Base-by-base conservation (phyloP, 2,888 invertebrate genomes). In the Hirtodrosophila trivittata region DNA sequence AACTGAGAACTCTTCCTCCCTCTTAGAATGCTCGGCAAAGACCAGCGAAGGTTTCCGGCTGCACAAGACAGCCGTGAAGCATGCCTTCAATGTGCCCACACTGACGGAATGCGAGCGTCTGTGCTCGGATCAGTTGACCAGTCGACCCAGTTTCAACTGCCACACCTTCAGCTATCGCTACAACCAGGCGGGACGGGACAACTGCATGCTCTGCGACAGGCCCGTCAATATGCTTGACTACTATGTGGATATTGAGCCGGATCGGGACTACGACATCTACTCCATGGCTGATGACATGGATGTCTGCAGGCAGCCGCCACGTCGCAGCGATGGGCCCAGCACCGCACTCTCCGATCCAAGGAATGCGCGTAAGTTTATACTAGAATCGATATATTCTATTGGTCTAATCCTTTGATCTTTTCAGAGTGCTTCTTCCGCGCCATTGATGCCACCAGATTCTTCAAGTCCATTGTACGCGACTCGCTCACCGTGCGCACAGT, bases 371-470 rank as follows among this genome's bases (percentile, higher is more conserved):
- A 77, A 85, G 89, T 55, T 21, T 25, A 1, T 10, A 39, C 4
- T 7, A 13, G 12, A 2, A 1, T 9, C 12, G n/a, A 8, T 5
- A 25, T 52, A 16, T 41, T 5, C 5, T 7, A n/a, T 14, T 28
- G 2, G 6, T 30, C 8, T 1, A 30, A n/a, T n/a, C n/a, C 2
- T 1, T 33, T 47, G 38, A 7, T 26, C 13, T 1, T 14, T 88
- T 28, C 88, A 96, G 96, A 96, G 89, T 96, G 96, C 85, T 96
- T 96, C 89, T 95, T 95, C 93, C 93, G 96, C 71, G 95, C 95
- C 0, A 92, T 95, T 7, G 95, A 95, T 45, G 95, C 94, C 0
- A 93, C 94, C 1, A 92, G 94, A 1, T 93, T 96, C 52, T 93
- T 93, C 9, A 93, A 93, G 1, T 90, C 92, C 0, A 93, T 94